Evolutionary conservation across 2,113 vertebrate species (phyloP), one percentile per base, ranked within the genome.

Genomic region (Cyprinus carpio): DNA sequence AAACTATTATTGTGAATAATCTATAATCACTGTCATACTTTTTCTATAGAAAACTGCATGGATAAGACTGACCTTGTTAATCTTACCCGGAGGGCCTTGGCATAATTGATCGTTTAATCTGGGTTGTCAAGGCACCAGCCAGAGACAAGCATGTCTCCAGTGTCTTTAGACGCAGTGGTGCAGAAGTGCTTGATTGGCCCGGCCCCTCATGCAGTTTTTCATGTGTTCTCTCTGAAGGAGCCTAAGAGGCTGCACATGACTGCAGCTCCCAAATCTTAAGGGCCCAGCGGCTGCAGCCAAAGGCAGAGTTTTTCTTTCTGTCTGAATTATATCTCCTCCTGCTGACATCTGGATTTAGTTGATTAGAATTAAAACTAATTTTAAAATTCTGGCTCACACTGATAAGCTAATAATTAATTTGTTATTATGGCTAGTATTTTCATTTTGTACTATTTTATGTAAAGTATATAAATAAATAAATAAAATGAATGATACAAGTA

Each of bases 31-130:
- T 40, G 34, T 29, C 51, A 76, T 43, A 69, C 49, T 40, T 71
- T 80, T 23, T 40, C 1, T 8, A 8, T 25, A 40, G 11, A 27
- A 25, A n/a, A 31, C 10, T 9, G 54, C 56, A 62, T 34, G 58
- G 34, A 81, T 76, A 56, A 51, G 58, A 25, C 51, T 75, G 77
- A 71, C 60, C 58, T 69, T 49, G 13, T 84, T 75, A 84, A 71
- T 20, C n/a, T 69, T 67, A 69, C 31, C 75, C 76, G 1, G 49
- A 78, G 62, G 72, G 23, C 23, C 72, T 51, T 64, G 11, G 62
- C n/a, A 64, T 84, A 77, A 77, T 82, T 84, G 72, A 84, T 81
- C 27, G 34, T 81, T 54, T 81, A 75, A 69, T 84, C 51, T 60
- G 60, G 82, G 81, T 84, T 76, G 82, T 74, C 46, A 75, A 69